These are phyloP conservation scores for Cariama cristata DNA, from an alignment of 2,113 vertebrate species.

Conservation along the genomic window DNA sequence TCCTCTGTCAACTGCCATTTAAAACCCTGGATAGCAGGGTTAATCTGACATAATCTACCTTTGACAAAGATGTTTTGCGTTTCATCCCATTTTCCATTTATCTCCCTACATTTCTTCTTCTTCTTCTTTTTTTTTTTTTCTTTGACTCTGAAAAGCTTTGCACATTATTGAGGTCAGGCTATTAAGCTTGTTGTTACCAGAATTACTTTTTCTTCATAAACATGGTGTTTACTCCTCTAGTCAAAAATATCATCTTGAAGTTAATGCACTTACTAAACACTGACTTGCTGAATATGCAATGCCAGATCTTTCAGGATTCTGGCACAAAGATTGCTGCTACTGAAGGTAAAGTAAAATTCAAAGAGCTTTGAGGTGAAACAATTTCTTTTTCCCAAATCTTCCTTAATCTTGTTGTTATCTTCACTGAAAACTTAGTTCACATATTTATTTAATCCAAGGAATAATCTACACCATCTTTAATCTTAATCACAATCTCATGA, in stretches of 20 bases:
- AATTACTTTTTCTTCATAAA: neutral
- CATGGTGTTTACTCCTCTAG: neutral
- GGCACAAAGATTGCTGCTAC: neutral
- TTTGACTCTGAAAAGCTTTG: neutral
- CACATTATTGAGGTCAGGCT: neutral
- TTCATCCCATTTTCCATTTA: neutral
- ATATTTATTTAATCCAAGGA: neutral
- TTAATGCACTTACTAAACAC: neutral
- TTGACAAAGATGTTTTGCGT: slow-evolving; percentile 21
- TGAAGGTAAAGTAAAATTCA: neutral
- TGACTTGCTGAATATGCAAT: neutral
- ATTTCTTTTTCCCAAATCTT: neutral
- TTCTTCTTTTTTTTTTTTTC: neutral
- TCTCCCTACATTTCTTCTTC: neutral
- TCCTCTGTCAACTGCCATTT: slow-evolving; percentile 44
- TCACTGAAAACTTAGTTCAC: neutral
- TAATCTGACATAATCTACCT: neutral
- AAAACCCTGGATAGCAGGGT: neutral
- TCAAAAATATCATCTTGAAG: neutral
- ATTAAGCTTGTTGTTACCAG: neutral
- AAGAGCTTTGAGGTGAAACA: neutral
- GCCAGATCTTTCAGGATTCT: neutral
- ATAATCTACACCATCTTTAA: neutral
- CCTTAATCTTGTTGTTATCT: neutral
- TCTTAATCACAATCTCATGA: neutral